These are phyloP conservation scores for Arrhopalites spinosus DNA, from an alignment of 2,888 invertebrate species.

Conservation along the genomic window DNA sequence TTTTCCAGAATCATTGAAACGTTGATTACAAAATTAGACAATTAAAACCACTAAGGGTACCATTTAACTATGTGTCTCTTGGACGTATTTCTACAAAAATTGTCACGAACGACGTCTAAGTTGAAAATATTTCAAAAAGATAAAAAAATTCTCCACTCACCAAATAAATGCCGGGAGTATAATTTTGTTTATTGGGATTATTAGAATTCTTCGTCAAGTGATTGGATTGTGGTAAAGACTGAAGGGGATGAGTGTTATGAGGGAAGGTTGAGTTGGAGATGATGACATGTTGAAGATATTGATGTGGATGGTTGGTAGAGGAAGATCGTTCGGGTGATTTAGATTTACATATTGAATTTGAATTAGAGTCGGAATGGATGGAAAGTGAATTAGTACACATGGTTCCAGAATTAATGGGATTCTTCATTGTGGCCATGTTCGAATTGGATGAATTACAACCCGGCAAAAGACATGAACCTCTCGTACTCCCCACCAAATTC, in stretches of 20 bases:
- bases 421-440: no score
- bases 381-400: neutral
- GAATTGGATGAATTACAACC: neutral
- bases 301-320: conserved; percentile 41
- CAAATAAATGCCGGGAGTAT: conserved; percentile 52
- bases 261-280: conserved; percentile 44
- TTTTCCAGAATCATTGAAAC: no score
- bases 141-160: no score
- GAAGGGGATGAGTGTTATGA: conserved; percentile 28
- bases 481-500: no score
- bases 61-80: no score
- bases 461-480: neutral
- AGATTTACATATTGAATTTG: neutral
- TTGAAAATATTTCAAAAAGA: no score
- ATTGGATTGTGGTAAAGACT: conserved; percentile 25
- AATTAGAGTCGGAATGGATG: neutral
- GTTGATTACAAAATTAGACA: no score
- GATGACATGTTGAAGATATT: conserved; percentile 54
- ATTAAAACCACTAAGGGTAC: no score
- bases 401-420: neutral
- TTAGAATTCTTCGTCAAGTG: neutral
- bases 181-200: conserved; percentile 34
- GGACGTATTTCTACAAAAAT: no score
- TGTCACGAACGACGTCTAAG: no score
- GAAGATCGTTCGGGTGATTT: conserved; percentile 9